phyloP scores from a whole-genome alignment of 2,113 vertebrate species.

The Butorides virescens region DNA sequence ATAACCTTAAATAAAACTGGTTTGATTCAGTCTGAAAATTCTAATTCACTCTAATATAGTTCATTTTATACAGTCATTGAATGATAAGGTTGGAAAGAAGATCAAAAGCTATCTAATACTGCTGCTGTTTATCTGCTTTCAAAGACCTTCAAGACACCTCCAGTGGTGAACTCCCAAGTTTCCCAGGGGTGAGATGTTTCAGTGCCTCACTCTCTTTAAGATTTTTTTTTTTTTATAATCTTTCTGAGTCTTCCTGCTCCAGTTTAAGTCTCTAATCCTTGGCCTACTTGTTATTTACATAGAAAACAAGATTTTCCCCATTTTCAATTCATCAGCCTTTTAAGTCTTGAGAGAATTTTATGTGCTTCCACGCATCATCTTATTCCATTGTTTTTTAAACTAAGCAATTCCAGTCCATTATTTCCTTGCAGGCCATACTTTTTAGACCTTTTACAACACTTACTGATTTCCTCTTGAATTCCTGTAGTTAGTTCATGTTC shows the following conservation, averaged over 20 bases:
- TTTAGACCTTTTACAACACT: background rate
- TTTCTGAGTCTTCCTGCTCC: background rate
- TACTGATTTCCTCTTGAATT: background rate
- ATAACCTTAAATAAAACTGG: background rate
- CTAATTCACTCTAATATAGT: background rate
- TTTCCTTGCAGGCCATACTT: background rate
- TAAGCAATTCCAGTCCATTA: background rate
- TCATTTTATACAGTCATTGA: background rate
- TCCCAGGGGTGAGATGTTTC: background rate
- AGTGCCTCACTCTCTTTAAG: background rate
- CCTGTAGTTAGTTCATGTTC: background rate
- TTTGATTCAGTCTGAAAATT: background rate
- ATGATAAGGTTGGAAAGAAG: background rate
- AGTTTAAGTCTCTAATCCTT: constrained; percentile 19
- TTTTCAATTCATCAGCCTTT: background rate
- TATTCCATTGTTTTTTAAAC: background rate
- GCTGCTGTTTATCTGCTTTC: background rate
- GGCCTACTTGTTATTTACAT: background rate
- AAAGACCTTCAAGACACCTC: background rate
- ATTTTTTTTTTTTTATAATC: background rate
- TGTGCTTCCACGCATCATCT: background rate
- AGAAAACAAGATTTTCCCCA: background rate
- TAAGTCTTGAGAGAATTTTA: background rate
- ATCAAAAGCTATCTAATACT: background rate
- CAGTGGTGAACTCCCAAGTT: background rate